Evolutionary conservation across 2,113 vertebrate genomes (phyloP).

Genomic region (Helogale parvula): DNA sequence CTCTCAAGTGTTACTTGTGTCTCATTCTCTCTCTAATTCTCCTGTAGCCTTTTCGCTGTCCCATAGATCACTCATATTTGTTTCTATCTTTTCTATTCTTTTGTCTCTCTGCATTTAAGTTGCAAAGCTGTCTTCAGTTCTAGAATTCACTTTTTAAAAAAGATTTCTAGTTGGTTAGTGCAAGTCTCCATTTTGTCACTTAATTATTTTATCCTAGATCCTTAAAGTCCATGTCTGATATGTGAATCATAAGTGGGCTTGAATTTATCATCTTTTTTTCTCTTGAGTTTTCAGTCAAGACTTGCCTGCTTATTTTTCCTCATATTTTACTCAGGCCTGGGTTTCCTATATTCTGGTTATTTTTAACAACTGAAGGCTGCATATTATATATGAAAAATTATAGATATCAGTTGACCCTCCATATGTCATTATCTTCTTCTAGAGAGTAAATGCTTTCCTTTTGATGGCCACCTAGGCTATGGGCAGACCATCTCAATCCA

Average conservation of each 20-base stretch:
- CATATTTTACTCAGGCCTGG: not conserved
- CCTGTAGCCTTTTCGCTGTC: not conserved
- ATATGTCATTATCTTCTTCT: not conserved
- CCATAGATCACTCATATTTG: not conserved
- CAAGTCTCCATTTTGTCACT: not conserved
- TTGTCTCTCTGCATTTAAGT: not conserved
- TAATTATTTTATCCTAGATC: not conserved
- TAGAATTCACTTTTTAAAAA: not conserved
- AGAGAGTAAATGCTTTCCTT: not conserved
- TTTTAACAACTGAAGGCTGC: not conserved
- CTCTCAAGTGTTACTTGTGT: not conserved
- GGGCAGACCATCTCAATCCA: not conserved
- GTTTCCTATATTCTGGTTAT: not conserved
- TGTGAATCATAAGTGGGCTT: not conserved
- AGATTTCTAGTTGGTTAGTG: not conserved
- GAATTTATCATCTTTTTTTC: not conserved
- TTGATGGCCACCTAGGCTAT: not conserved
- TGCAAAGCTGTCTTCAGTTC: not conserved
- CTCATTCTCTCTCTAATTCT: not conserved
- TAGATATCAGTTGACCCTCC: not conserved
- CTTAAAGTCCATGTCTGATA: not conserved
- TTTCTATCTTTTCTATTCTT: not conserved
- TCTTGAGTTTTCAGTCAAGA: not conserved
- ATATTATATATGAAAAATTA: not conserved
- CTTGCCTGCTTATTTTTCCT: not conserved